These are phyloP conservation scores for Perccottus glenii DNA, from an alignment of 2,113 vertebrate genomes.

Conservation along the genomic window DNA sequence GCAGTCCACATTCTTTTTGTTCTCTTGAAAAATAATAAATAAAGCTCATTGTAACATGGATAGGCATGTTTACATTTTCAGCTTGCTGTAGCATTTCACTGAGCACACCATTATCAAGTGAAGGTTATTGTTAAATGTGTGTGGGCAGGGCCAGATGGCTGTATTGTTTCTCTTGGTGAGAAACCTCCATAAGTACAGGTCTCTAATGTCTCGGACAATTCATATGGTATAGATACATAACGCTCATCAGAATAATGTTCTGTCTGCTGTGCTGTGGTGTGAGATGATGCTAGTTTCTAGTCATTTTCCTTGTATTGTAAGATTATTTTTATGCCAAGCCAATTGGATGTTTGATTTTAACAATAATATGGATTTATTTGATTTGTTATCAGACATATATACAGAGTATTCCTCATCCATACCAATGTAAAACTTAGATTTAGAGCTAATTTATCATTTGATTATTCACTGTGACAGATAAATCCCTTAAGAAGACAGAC, in stretches of 20 bases:
- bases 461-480: too few species aligned
- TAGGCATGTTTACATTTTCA: background rate
- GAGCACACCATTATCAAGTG: background rate
- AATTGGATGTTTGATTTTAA: too few species aligned
- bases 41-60: background rate
- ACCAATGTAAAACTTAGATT: too few species aligned
- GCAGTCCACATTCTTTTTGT: too few species aligned
- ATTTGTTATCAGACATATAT: too few species aligned
- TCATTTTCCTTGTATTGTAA: too few species aligned
- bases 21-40: too few species aligned
- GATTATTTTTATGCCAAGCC: too few species aligned
- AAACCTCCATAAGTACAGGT: background rate
- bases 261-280: background rate
- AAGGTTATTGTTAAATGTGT: constrained; percentile 25
- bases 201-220: background rate
- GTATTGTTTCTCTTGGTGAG: background rate
- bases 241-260: background rate
- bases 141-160: constrained; percentile 22
- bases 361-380: too few species aligned
- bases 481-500: too few species aligned
- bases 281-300: background rate
- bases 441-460: too few species aligned
- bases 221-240: constrained; percentile 21
- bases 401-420: too few species aligned
- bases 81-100: constrained; percentile 1